Evolutionary conservation across 2,797 vertebrate genomes (phyloP), one percentile per base, ranked within the genome.

Genomic region (Sebastes matsubarae): DNA sequence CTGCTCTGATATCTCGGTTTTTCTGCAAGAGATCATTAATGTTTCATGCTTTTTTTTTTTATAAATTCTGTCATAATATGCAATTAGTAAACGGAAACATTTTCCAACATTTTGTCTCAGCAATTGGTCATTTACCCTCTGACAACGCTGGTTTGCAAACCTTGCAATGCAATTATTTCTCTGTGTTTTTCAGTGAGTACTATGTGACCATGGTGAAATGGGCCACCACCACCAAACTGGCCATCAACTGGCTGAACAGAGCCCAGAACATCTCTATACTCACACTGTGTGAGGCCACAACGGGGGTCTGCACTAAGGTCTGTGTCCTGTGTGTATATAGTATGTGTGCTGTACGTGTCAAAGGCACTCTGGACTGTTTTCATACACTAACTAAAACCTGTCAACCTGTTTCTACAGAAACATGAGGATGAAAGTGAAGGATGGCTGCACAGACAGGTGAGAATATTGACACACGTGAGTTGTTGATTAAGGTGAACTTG

Each of bases 121-220:
- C 50, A 20, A 54, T 64, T 52, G 8, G 8, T 22, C 6, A 12
- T 64, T 63, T 16, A 30, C 27, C 6, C 18, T 1, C 50, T 8
- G 3, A 30, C 4, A 4, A 9, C 4, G 29, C 16, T 14, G 54
- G 11, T 52, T 30, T 2, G 4, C 55, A 30, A 46, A 18, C 10
- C 8, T 20, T 1, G 6, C 7, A 16, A 16, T 54, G 4, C 5
- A 2, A 13, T 46, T 0, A 10, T 52, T 32, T 38, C 20, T 60
- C 11, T 76, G 36, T 84, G 18, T 91, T 64, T 84, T 25, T 20
- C 87, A 98, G 97, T 60, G 98, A 99, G 79, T 97, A 97, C 90
- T 99, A 99, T 66, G 96, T 99, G 79, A 99, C 97, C 78, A 99
- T 99, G 98, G 99, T 99, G 87, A 99, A 98, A 52, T 99, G 99